A percentile compares a stretch with the other conserved stretches of the same genome.
phyloP scores from a whole-genome alignment of 1,140 invertebrate species.

The Gonatopus flavifemur region DNA sequence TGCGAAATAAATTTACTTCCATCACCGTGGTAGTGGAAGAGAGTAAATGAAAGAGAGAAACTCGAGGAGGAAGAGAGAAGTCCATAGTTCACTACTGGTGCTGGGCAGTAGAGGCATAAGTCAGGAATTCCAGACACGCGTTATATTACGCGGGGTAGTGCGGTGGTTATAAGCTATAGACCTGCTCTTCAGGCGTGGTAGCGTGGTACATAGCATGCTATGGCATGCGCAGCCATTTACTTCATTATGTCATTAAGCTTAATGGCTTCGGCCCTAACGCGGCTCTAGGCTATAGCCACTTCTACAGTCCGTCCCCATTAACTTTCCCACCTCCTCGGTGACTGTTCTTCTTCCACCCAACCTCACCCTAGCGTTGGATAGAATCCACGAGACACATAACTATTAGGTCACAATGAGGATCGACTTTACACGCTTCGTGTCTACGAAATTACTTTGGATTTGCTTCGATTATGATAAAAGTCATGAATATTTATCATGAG shows the following conservation, averaged over 20 bases:
- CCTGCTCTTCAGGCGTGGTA: conserved; percentile 29
- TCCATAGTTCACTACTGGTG: conserved; percentile 38
- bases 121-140: conserved; percentile 58
- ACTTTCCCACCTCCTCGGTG: conserved; percentile 27
- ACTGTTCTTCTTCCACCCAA: background rate
- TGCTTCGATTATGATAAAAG: no score
- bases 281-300: conserved; percentile 56
- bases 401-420: conserved; percentile 42
- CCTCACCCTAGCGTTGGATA: conserved; percentile 12
- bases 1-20: no score
- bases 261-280: conserved; percentile 57
- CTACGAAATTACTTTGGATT: no score
- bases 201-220: conserved; percentile 43
- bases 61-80: background rate
- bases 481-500: no score
- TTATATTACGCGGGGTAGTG: conserved; percentile 52
- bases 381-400: background rate
- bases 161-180: conserved; percentile 57
- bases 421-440: conserved; percentile 51
- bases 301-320: conserved; percentile 56
- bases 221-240: conserved; percentile 60
- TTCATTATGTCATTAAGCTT: conserved; percentile 63
- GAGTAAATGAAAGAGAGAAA: background rate
- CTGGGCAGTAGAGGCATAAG: conserved; percentile 53
- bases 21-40: background rate